Base-by-base conservation (phyloP, 2,888 invertebrate species). In the Peribatodes rhomboidaria region DNA sequence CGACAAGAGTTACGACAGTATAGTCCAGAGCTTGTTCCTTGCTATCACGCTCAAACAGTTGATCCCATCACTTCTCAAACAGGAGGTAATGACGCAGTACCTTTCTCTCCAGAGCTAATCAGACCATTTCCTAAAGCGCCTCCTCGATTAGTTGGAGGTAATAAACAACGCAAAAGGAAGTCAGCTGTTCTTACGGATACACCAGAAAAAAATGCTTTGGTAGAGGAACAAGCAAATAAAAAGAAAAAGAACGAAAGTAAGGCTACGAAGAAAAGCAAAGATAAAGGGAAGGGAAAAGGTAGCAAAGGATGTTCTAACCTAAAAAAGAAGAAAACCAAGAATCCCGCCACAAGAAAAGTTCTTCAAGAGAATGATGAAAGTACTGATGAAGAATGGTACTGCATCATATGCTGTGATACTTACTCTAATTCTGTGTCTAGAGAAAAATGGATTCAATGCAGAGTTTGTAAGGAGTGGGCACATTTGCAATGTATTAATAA, bases 401-500 rank as follows among this genome's bases (percentile, higher is more conserved):
- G 16, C 16, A 14, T 47, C 13, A 47, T 47, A 27, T 47, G 47
- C 16, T 44, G 44, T 16, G 27, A 47, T 27, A 8, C 27, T 8
- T 47, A 47, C 16, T 47, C 47, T n/a, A 22, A 47, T 27, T 47
- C 47, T 14, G 14, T 10, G 6, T 42, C 68, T 14, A 55, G 68
- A 22, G 66, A 68, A 70, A 27, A 70, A 60, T 66, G 66, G 68
- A 64, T 70, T 59, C 49, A 70, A 66, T 70, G 67, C 58, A 49
- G 39, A n/a, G 22, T 31, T 46, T 70, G 66, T 59, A 66, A 70
- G 50, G 65, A 65, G 57, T 70, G 65, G 67, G 65, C 67, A 11
- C 55, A 55, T 68, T 54, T 55, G 18, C 31, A 65, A 63, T 65
- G 42, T 18, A 16, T 42, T 16, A 18, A 42, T 13, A 10, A 16